Conservation (phyloP, 1,140 invertebrate genomes). For the Bombus huntii region DNA sequence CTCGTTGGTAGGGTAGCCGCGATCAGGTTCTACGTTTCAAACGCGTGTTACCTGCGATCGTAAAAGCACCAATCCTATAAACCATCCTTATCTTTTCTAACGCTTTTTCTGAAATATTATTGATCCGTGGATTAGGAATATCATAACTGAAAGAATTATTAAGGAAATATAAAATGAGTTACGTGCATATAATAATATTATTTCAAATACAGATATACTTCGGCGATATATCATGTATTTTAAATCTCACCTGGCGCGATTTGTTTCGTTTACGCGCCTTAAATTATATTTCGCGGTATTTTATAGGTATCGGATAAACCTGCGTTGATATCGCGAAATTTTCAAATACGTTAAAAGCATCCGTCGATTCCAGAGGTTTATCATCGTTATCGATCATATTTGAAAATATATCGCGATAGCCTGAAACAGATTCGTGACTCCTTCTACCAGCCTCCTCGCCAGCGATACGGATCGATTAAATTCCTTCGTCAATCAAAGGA, state of each 20-base stretch:
- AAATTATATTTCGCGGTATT: background rate
- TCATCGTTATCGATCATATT: background rate
- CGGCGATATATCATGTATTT: background rate
- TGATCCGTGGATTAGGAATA: background rate
- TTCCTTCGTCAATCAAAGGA: conserved; percentile 31
- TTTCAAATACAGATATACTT: background rate
- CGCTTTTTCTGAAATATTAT: background rate
- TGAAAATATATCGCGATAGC: background rate
- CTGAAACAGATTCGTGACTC: background rate
- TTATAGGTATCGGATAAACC: background rate
- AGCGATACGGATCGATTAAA: conserved; percentile 19
- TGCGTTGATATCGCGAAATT: background rate
- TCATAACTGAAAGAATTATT: background rate
- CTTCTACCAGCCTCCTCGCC: background rate
- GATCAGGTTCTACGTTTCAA: conserved; percentile 42
- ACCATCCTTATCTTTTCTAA: conserved; percentile 19
- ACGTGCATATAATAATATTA: background rate
- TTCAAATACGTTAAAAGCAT: background rate
- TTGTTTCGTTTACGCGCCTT: background rate
- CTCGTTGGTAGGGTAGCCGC: background rate
- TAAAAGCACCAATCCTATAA: conserved; percentile 15
- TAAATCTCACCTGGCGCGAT: background rate
- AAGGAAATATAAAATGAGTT: too few species aligned
- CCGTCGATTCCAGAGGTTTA: background rate
- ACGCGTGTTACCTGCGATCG: conserved; percentile 13